phyloP scores from a whole-genome alignment of 1,140 invertebrate species.

The Bicyclus anynana region DNA sequence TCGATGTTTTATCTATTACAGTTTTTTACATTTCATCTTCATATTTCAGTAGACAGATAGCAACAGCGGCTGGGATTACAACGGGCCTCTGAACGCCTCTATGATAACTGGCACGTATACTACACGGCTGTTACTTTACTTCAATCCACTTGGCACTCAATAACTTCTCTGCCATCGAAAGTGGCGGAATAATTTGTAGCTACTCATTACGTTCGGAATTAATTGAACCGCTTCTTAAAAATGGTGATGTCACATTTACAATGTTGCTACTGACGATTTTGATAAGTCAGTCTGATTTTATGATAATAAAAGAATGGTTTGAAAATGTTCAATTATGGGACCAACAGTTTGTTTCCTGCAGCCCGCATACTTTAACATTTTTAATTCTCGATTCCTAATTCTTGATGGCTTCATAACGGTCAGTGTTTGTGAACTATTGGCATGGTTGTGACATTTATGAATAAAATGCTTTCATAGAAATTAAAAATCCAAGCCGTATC shows the following conservation, averaged over 20 bases:
- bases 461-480: no score
- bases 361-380: conserved; percentile 18
- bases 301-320: neutral
- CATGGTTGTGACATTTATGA: no score
- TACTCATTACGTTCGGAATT: conserved; percentile 25
- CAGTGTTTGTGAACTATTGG: neutral
- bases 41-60: conserved; percentile 48
- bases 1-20: conserved; percentile 32
- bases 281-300: neutral
- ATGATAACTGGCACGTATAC: conserved; percentile 56
- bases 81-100: conserved; percentile 43
- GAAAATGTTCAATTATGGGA: conserved; percentile 13
- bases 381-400: conserved; percentile 1
- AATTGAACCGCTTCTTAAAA: conserved; percentile 14
- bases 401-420: neutral
- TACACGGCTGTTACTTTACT: conserved; percentile 56
- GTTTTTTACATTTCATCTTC: conserved; percentile 52
- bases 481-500: no score
- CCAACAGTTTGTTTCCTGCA: conserved; percentile 20
- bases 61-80: conserved; percentile 63
- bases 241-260: no score
- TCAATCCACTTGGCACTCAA: conserved; percentile 69
- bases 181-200: conserved; percentile 58
- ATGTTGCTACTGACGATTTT: neutral
- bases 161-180: conserved; percentile 53